These are phyloP conservation scores for Poecilia latipinna DNA, from an alignment of 2,113 vertebrate genomes.

Conservation along the genomic window DNA sequence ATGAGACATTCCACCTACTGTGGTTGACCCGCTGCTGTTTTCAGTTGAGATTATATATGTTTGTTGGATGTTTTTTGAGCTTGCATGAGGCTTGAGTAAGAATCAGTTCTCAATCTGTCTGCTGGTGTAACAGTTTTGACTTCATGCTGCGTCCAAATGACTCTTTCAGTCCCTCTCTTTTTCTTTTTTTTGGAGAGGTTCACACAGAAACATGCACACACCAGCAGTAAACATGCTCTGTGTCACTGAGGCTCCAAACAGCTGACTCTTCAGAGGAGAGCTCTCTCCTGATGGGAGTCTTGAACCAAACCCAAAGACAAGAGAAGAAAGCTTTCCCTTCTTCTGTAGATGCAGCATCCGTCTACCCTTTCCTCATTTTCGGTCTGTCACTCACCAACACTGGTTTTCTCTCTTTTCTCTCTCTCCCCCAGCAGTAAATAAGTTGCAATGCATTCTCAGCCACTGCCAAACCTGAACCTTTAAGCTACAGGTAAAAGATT, in stretches of 20 bases:
- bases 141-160: constrained; percentile 62
- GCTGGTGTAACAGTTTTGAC: constrained; percentile 56
- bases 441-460: constrained; percentile 44
- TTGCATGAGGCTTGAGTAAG: constrained; percentile 8
- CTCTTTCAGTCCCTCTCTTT: constrained; percentile 24
- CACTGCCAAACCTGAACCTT: constrained; percentile 43
- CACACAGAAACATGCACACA: constrained; percentile 28
- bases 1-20: constrained; percentile 10
- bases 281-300: constrained; percentile 41
- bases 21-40: constrained; percentile 8
- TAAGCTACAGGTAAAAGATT: constrained; percentile 60
- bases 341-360: constrained; percentile 28
- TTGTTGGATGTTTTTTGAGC: constrained; percentile 1
- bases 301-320: constrained; percentile 54
- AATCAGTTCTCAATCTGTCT: constrained; percentile 35
- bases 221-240: constrained; percentile 21
- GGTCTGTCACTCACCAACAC: constrained; percentile 21
- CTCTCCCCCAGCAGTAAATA: constrained; percentile 36
- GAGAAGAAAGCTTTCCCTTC: constrained; percentile 49
- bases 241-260: constrained; percentile 48
- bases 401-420: constrained; percentile 1
- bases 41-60: background rate
- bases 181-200: constrained; percentile 5
- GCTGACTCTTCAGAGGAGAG: constrained; percentile 56
- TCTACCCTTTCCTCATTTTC: constrained; percentile 10